These are phyloP conservation scores for Tromatobia lineatoria DNA, from an alignment of 2,888 invertebrate genomes.

Conservation along the genomic window DNA sequence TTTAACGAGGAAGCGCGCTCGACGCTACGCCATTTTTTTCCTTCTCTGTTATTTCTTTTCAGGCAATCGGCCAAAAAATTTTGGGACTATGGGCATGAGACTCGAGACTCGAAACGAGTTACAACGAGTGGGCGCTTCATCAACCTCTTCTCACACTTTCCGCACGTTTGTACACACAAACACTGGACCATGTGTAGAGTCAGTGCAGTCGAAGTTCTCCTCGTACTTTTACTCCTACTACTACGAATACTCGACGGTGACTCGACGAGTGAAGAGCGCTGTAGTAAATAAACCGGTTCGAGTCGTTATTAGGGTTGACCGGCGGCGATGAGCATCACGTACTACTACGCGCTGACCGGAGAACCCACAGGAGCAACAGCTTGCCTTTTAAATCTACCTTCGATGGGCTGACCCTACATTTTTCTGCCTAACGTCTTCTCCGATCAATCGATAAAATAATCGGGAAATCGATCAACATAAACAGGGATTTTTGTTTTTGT, in stretches of 20 bases:
- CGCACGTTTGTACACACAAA: background rate
- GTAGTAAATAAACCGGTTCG: conserved; percentile 62
- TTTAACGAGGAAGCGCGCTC: background rate
- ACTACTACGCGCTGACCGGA: conserved; percentile 1
- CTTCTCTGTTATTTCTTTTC: background rate
- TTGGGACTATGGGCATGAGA: conserved; percentile 10
- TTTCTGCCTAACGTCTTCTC: conserved; percentile 2
- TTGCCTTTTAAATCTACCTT: conserved; percentile 20
- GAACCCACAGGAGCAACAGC: conserved; percentile 12
- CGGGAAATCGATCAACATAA: background rate
- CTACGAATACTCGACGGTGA: background rate
- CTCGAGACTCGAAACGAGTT: conserved; percentile 45
- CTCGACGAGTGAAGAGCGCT: conserved; percentile 1
- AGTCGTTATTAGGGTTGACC: conserved; percentile 42
- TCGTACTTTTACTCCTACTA: conserved; percentile 47
- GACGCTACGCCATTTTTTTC: background rate
- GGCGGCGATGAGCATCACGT: conserved; percentile 39
- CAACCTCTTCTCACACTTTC: conserved; percentile 7
- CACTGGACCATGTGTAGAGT: background rate
- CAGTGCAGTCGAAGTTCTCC: background rate
- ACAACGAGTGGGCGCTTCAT: conserved; percentile 42
- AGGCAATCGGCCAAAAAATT: conserved; percentile 6
- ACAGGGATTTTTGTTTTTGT: background rate
- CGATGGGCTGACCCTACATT: background rate
- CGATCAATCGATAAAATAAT: no score